Base-by-base conservation (phyloP, 2,888 invertebrate species). In the Xylocampa areola region DNA sequence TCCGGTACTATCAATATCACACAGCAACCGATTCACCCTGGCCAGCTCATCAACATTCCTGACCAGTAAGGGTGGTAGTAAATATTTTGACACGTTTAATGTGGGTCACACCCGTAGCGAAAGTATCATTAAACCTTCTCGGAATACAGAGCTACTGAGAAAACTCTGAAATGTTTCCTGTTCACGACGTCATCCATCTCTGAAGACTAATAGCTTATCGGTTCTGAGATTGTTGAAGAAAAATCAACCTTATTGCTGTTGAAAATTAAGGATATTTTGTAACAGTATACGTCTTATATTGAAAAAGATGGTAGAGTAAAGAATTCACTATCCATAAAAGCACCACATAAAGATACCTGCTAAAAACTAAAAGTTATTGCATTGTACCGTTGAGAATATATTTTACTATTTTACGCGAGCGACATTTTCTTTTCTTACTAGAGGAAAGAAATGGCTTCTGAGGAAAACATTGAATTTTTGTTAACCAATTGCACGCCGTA, bases 101-200 rank as follows among this genome's bases (percentile, higher is more conserved):
- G 57, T 63, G 36, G 60, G 71, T 64, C 60, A 43, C 55, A 36
- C 29, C 21, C 50, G 32, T 8, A 40, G 27, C 54, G 40, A 60
- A 69, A 67, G 52, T 50, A 64, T 58, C 48, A 58, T 55, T 62
- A 66, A 43, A 33, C 25, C 49, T 66, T 53, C 53, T 47, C 45
- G 36, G 44, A 60, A 60, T 44, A 58, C 32, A 23, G 55, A 13
- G 37, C 29, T 30, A 16, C 33, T 13, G 27, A 25, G 35, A 53
- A 68, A 65, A 50, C 29, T 43, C 41, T 44, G 23, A 36, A 39
- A 35, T 57, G 16, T 66, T 67, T 39, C 43, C 39, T 44, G 10
- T 33, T 50, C 19, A 21, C 37, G 43, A 50, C 29, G 35, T 8
- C 43, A 27, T 35, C 32, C 32, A 35, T 57, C 39, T 25, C 14